Base-by-base conservation (phyloP, 1,140 invertebrate genomes). In the Onthophagus taurus region DNA sequence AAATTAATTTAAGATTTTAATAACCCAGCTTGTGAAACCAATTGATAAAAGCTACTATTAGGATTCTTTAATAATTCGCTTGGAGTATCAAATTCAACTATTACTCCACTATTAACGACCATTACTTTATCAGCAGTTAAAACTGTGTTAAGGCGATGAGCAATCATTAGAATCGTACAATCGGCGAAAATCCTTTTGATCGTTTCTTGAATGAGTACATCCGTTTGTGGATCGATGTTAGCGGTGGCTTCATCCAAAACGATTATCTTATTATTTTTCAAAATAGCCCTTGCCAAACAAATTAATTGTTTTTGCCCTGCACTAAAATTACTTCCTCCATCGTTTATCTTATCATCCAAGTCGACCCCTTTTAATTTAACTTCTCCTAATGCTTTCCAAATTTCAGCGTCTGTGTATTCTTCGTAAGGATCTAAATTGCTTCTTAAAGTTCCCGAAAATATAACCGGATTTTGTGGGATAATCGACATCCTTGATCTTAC, bases 101-200 rank as follows among this genome's bases (percentile, higher is more conserved):
- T 65, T 46, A 64, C 58, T 11, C 77, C 77, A 11, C 68, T 71
- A 56, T 81, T 77, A 71, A 88, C 76, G 1, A 85, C 81, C 54
- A 89, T 66, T 38, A 88, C 74, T 43, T 74, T 70, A 53, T 81
- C 80, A 44, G 74, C 81, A 55, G 90, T 82, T 75, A 91, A 81
- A 23, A 91, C 81, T 0, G 85, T 88, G 49, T 87, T 80, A 4
- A 89, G 63, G 31, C 85, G 69, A 66, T 89, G 85, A 4, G 87
- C 85, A 51, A 90, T 87, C 1, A 85, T 89, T 3, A 90, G 63
- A 4, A 90, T 80, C 0, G 87, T 89, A 45, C 78, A 80, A 44
- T 77, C 59, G 0, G 62, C 61, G 63, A 89, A 89, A 50, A 78
- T 75, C 23, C 68, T 72, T 23, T 77, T 75, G 51, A 75, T 76